Conservation (phyloP, 2,888 invertebrate species). For the Cataglyphis albicans region DNA sequence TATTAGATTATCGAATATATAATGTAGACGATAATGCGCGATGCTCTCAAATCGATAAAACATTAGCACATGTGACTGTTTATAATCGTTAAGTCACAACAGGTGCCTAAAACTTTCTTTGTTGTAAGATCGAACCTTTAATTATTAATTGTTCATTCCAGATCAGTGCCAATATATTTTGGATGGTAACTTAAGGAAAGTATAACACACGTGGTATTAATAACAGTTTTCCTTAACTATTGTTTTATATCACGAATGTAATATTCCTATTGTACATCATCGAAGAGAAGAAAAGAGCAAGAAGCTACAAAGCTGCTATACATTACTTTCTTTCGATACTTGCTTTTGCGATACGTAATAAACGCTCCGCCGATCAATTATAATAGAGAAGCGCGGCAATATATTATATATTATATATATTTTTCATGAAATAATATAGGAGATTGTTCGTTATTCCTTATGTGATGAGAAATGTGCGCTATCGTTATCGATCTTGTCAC, state of each 20-base stretch:
- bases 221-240: constrained; percentile 43
- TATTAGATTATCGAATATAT: constrained; percentile 63
- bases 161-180: constrained; percentile 21
- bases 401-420: neutral
- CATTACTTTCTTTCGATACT: constrained; percentile 8
- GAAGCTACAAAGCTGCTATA: neutral
- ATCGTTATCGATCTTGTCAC: neutral
- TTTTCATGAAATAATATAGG: constrained; percentile 23
- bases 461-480: neutral
- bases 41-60: constrained; percentile 49
- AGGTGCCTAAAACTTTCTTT: neutral
- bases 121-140: neutral
- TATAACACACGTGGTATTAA: constrained; percentile 5
- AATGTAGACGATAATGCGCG: constrained; percentile 58
- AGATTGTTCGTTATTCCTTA: neutral
- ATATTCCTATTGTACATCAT: constrained; percentile 50
- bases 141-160: neutral
- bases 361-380: constrained; percentile 34
- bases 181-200: constrained; percentile 14
- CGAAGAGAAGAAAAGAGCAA: neutral
- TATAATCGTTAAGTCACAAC: constrained; percentile 24
- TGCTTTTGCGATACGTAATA: constrained; percentile 25
- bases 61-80: constrained; percentile 40
- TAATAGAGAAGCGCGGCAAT: constrained; percentile 45
- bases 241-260: constrained; percentile 23